Evolutionary conservation across 2,888 invertebrate species (phyloP), one percentile per base, ranked within the genome.

Genomic region (Drosophila monieri): DNA sequence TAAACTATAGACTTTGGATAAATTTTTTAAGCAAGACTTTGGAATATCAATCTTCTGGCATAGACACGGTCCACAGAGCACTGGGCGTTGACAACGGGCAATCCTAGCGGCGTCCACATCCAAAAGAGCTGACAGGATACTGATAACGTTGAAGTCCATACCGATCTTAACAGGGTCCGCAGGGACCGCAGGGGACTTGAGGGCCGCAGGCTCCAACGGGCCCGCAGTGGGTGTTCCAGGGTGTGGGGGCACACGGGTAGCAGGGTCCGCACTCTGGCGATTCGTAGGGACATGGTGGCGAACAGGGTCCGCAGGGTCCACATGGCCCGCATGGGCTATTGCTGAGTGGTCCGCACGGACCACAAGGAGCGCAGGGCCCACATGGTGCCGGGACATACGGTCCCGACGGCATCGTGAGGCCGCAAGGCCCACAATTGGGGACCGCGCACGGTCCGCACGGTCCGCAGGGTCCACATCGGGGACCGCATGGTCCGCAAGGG

Each of bases 221-320:
- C 8, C 80, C 85, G 59, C 87, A 87, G 15, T 76, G 74, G 1
- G 75, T 76, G 15, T 76, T 76, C 75, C 75, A 76, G 10, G 74
- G 75, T 23, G 75, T 76, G 6, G 75, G 75, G 10, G 75, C 62
- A 41, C 75, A 76, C 0, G 86, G 87, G 60, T 80, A 86, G 46
- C 86, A 87, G 2, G 85, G 78, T 5, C 83, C 80, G 53, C 84
- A 85, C 55, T 76, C 85, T 2, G 86, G 86, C 10, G 76, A 66
- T 15, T 75, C 75, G 27, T 75, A 75, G 0, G 75, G 75, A 52
- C 75, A 74, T 0, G 74, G 68, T 9, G 74, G 74, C n/a, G 69
- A 58, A 30, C 74, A 74, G 8, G 77, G 77, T 1, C 62, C 75
- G 23, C 72, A 62, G 3, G 73, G 71, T 5, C 73, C 73, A 54